Percentiles rank a stretch among this genome's conserved stretches.
Conservation (phyloP, 2,888 invertebrate species). For the Acleris sparsana region DNA sequence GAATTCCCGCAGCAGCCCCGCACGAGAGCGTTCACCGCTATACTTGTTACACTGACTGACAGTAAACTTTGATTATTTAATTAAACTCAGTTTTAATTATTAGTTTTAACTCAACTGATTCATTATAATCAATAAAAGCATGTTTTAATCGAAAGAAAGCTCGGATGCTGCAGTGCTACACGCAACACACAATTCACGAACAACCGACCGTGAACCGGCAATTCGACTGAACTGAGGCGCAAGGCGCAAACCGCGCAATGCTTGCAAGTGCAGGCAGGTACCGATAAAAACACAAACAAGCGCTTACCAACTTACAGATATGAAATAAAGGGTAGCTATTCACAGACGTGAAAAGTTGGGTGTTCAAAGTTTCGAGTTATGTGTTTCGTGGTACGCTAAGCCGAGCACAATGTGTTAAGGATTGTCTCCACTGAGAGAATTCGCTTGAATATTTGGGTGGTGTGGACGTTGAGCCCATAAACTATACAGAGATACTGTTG, state of each 20-base stretch:
- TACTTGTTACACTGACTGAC: neutral
- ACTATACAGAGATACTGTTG: too few species aligned
- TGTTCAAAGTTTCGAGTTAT: too few species aligned
- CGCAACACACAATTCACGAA: slow-evolving; percentile 24
- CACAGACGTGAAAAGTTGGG: too few species aligned
- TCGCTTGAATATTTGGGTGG: too few species aligned
- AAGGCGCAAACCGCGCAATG: slow-evolving; percentile 6
- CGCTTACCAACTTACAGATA: slow-evolving; percentile 12
- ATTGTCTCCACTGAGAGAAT: too few species aligned
- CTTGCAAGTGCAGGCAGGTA: slow-evolving; percentile 26
- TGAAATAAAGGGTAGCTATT: too few species aligned
- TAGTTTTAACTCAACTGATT: slow-evolving; percentile 12
- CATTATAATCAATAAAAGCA: slow-evolving; percentile 24
- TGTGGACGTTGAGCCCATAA: too few species aligned
- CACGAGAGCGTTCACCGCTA: neutral
- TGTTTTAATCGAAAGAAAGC: slow-evolving; percentile 32
- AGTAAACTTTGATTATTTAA: slow-evolving; percentile 9
- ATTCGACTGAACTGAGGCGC: slow-evolving; percentile 29
- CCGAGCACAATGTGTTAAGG: too few species aligned
- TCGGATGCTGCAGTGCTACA: slow-evolving; percentile 14
- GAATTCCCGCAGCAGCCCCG: slow-evolving; percentile 4
- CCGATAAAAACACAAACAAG: slow-evolving; percentile 35
- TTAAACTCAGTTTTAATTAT: slow-evolving; percentile 17
- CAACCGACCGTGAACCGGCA: slow-evolving; percentile 36
- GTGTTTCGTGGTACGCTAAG: too few species aligned